These are phyloP conservation scores for Nansenia antarctica DNA, from an alignment of 2,113 vertebrate genomes.

Conservation along the genomic window DNA sequence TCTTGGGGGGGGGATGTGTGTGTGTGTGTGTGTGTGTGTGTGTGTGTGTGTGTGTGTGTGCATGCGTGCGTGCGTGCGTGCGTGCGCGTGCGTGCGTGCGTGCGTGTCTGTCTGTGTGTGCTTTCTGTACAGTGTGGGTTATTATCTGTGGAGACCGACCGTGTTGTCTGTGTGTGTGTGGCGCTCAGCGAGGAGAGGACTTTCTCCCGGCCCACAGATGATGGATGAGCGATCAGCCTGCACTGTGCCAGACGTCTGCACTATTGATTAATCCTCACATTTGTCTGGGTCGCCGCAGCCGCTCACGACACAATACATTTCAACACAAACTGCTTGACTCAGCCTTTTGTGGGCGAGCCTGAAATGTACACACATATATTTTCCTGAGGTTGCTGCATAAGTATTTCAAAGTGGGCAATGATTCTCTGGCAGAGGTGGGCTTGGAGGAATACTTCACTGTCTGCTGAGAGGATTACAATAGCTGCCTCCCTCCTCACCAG, in stretches of 20 bases:
- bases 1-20: too few relatives aligned
- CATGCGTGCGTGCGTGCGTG: too few relatives aligned
- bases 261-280: slow-evolving; percentile 70
- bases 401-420: slow-evolving; percentile 38
- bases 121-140: too few relatives aligned
- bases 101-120: too few relatives aligned
- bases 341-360: slow-evolving; percentile 15
- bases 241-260: slow-evolving; percentile 50
- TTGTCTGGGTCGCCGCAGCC: slow-evolving; percentile 41
- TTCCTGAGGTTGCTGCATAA: slow-evolving; percentile 15
- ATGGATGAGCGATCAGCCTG: too few relatives aligned
- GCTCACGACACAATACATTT: slow-evolving; percentile 30
- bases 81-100: too few relatives aligned
- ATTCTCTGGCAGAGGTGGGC: slow-evolving; percentile 31
- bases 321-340: slow-evolving; percentile 42
- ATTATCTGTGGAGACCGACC: too few relatives aligned
- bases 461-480: slow-evolving; percentile 19
- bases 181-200: too few relatives aligned
- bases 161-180: background rate
- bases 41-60: too few relatives aligned
- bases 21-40: too few relatives aligned
- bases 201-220: too few relatives aligned
- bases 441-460: slow-evolving; percentile 41
- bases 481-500: slow-evolving; percentile 23
- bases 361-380: slow-evolving; percentile 11